Conservation (phyloP, 2,888 invertebrate species). For the Habrosyne pyritoides region DNA sequence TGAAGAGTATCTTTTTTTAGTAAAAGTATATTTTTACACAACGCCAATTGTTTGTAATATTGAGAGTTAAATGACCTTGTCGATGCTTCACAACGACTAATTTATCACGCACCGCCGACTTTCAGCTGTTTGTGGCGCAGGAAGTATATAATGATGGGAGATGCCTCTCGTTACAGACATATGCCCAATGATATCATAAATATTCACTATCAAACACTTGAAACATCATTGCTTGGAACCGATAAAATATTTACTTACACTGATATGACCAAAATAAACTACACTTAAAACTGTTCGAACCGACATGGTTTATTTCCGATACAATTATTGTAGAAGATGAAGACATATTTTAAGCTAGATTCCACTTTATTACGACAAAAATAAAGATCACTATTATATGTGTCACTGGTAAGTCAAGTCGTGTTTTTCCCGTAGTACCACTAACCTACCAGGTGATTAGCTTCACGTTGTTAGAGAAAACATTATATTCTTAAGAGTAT, state of each 20-base stretch:
- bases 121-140: slow-evolving; percentile 46
- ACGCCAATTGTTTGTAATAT: slow-evolving; percentile 31
- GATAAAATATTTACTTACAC: not conserved
- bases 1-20: slow-evolving; percentile 3
- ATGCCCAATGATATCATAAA: not conserved
- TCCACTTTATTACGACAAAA: not conserved
- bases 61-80: slow-evolving; percentile 62
- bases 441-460: not conserved
- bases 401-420: not conserved
- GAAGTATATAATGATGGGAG: slow-evolving; percentile 29
- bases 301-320: not conserved
- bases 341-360: not conserved
- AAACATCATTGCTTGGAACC: no score
- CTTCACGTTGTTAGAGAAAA: not conserved
- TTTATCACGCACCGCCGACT: slow-evolving; percentile 57
- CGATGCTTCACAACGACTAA: slow-evolving; percentile 54
- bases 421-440: not conserved
- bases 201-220: not conserved
- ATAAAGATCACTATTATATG: not conserved
- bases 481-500: not conserved
- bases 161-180: not conserved
- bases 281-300: not conserved
- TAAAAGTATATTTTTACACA: slow-evolving; percentile 25
- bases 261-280: slow-evolving; percentile 1
- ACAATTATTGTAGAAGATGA: not conserved